phyloP scores from a whole-genome alignment of 2,888 invertebrate species.

The Drosophila meridionalis region DNA sequence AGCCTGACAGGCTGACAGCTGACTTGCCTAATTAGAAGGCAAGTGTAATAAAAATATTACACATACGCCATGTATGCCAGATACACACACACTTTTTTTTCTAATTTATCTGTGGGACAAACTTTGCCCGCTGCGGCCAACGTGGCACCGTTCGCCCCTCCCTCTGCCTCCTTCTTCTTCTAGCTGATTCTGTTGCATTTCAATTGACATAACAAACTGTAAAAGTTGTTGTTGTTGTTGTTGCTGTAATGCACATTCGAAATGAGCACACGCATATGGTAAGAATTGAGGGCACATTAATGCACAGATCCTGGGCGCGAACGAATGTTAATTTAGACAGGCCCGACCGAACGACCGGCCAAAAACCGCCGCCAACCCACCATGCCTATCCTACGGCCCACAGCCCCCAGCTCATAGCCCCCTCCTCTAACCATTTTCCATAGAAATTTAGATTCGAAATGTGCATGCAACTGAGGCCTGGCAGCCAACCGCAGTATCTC shows the following conservation, averaged over 20 bases:
- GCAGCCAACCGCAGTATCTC: slow-evolving; percentile 50
- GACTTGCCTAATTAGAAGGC: slow-evolving; percentile 75
- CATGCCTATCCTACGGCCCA: neutral
- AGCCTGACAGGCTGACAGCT: slow-evolving; percentile 65
- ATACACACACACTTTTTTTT: slow-evolving; percentile 43
- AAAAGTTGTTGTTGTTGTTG: slow-evolving; percentile 59
- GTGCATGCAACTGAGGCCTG: slow-evolving; percentile 64
- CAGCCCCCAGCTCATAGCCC: neutral
- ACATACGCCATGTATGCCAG: slow-evolving; percentile 74
- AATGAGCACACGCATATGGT: slow-evolving; percentile 77
- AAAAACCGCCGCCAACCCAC: neutral
- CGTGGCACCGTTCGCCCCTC: neutral
- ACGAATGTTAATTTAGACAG: slow-evolving; percentile 73
- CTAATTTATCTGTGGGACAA: slow-evolving; percentile 59
- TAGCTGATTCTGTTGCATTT: slow-evolving; percentile 68
- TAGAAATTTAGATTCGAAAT: slow-evolving; percentile 71
- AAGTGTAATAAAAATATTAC: slow-evolving; percentile 81
- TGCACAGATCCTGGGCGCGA: slow-evolving; percentile 61
- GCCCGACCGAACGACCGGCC: slow-evolving; percentile 7
- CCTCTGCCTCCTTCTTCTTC: neutral
- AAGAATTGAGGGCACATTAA: slow-evolving; percentile 78
- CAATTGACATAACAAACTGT: slow-evolving; percentile 70
- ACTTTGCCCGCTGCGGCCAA: slow-evolving; percentile 27
- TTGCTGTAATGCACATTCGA: slow-evolving; percentile 78
- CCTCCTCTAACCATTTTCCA: slow-evolving; percentile 17